Evolutionary conservation across 2,888 invertebrate species (phyloP).

Genomic region (Scaptomyza cyrtandrae): DNA sequence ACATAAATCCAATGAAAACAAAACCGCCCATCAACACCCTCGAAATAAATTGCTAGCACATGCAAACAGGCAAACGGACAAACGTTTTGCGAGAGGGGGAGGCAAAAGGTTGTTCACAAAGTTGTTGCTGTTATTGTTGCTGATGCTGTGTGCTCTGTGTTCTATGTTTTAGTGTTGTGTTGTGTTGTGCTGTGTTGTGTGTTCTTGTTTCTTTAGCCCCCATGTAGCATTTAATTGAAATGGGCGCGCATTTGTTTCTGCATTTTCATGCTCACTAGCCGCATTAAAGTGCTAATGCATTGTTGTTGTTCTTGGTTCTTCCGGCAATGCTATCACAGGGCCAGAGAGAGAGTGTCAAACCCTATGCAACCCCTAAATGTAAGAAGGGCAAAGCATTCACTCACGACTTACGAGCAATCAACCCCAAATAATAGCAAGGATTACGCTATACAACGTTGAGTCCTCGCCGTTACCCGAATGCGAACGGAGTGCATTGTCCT

Average conservation of each 20-base stretch:
- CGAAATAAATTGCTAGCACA: conserved; percentile 70
- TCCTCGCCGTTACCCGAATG: conserved; percentile 29
- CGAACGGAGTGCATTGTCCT: conserved; percentile 73
- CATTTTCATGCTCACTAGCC: conserved; percentile 78
- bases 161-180: not conserved
- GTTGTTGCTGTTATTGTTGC: conserved; percentile 50
- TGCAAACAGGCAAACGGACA: conserved; percentile 30
- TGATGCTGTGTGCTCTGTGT: conserved; percentile 41
- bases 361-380: conserved; percentile 61
- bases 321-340: conserved; percentile 17
- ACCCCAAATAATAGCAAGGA: conserved; percentile 76
- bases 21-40: conserved; percentile 83
- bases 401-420: conserved; percentile 70
- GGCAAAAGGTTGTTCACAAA: conserved; percentile 33
- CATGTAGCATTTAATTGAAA: conserved; percentile 79
- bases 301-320: conserved; percentile 79
- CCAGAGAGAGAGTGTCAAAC: conserved; percentile 19
- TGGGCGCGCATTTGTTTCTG: conserved; percentile 76
- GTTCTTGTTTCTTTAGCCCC: conserved; percentile 48
- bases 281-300: conserved; percentile 82
- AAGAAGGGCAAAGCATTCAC: conserved; percentile 36
- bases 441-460: conserved; percentile 55
- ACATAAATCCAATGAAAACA: conserved; percentile 82
- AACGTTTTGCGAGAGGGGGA: conserved; percentile 5
- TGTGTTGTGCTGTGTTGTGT: conserved; percentile 29